Percentiles rank a stretch among this genome's conserved stretches.
phyloP scores from a whole-genome alignment of 2,888 invertebrate species.

The Clusia tigrina region DNA sequence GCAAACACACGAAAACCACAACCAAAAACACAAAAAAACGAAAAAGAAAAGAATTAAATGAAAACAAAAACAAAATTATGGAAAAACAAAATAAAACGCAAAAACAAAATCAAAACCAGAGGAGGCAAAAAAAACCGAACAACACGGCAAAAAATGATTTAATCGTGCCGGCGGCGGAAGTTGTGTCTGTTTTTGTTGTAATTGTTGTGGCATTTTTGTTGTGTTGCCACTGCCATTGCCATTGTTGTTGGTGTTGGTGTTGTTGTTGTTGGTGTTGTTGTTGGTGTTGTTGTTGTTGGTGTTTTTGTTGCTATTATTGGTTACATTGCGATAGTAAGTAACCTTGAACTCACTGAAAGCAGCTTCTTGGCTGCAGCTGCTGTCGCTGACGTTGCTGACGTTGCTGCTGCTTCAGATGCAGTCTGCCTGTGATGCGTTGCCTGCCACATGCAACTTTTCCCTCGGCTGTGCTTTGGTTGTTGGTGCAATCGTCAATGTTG shows the following conservation, averaged over 20 bases:
- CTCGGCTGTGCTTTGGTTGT: not conserved
- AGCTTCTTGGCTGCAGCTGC: slow-evolving; percentile 3
- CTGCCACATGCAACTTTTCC: not conserved
- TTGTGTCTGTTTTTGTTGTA: slow-evolving; percentile 15
- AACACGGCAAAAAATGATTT: slow-evolving; percentile 32
- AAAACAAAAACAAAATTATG: too few relatives aligned
- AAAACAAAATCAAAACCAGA: slow-evolving; percentile 33
- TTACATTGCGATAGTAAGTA: slow-evolving; percentile 41
- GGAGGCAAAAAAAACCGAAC: slow-evolving; percentile 34
- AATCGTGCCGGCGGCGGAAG: slow-evolving; percentile 33
- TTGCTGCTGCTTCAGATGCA: not conserved
- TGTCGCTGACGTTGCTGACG: not conserved
- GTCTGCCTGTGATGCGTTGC: too few relatives aligned
- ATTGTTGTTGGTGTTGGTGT: slow-evolving; percentile 22
- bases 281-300: slow-evolving; percentile 28
- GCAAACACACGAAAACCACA: too few relatives aligned
- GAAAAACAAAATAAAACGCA: too few relatives aligned
- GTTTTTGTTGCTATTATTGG: slow-evolving; percentile 24
- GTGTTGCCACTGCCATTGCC: slow-evolving; percentile 16
- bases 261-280: slow-evolving; percentile 17
- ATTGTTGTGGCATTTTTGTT: slow-evolving; percentile 11
- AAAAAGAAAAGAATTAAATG: too few relatives aligned
- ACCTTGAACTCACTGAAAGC: slow-evolving; percentile 50
- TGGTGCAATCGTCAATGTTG: slow-evolving; percentile 1
- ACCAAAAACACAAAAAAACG: too few relatives aligned